Percentiles rank a stretch among this genome's conserved stretches.
Evolutionary conservation across 2,888 invertebrate genomes (phyloP).

Genomic region (Dioctria linearis): DNA sequence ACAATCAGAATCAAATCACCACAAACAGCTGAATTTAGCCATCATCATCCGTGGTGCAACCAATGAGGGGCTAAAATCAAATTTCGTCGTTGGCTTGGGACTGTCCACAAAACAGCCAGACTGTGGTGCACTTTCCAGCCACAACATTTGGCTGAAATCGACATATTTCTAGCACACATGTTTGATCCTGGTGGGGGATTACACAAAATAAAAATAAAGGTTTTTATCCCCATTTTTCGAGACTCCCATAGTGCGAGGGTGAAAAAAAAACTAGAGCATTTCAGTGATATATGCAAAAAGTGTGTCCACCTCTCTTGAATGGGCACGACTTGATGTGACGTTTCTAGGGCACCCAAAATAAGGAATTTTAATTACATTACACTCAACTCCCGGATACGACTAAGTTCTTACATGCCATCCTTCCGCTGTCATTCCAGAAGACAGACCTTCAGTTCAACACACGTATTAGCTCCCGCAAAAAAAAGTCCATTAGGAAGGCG

Average conservation of each 20-base stretch:
- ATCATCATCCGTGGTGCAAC: too few species aligned
- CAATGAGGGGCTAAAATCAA: not conserved
- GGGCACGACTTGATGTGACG: constrained; percentile 35
- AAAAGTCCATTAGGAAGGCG: constrained; percentile 19
- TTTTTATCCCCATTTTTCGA: too few species aligned
- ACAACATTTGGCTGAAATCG: not conserved
- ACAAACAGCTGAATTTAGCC: too few species aligned
- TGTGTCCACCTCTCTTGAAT: not conserved
- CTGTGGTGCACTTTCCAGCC: not conserved
- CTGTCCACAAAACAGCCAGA: not conserved
- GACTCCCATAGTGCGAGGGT: not conserved
- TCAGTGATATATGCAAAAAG: constrained; percentile 36
- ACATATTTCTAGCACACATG: not conserved
- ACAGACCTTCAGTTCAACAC: not conserved
- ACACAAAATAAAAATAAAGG: not conserved
- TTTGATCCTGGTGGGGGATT: not conserved
- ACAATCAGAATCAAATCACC: too few species aligned
- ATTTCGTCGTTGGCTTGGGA: not conserved
- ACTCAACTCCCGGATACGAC: not conserved
- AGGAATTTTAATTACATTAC: constrained; percentile 43
- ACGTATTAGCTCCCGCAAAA: not conserved
- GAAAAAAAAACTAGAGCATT: too few species aligned
- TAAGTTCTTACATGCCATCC: not conserved
- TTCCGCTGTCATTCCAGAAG: constrained; percentile 23
- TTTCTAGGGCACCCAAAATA: constrained; percentile 39